Base-by-base conservation (phyloP, 2,888 invertebrate species). In the Macaria liturata region DNA sequence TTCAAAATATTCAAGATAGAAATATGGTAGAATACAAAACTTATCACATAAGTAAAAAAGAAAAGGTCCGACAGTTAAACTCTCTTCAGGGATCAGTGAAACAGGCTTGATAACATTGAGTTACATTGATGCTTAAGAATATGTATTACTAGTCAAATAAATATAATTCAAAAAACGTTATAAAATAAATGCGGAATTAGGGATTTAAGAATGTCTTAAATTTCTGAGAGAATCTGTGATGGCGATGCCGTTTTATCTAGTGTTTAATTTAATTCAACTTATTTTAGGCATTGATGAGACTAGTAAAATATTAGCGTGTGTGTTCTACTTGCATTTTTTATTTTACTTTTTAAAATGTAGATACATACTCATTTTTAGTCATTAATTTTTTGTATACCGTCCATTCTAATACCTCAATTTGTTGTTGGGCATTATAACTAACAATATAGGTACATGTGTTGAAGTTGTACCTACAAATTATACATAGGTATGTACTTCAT, bases 141-240 rank as follows among this genome's bases (percentile, higher is more conserved):
- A 55, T 37, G 20, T 47, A 44, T 39, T 42, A 48, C 46, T 32
- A 20, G 20, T 20, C 20, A 59, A 55, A 52, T 49, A 55, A 55
- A 49, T 46, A 8, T 8, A 46, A 49, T 39, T 30, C 4, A 45
- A 50, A 54, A 55, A 55, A 31, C 32, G 34, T 45, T 60, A 56
- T 9, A 60, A 60, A 56, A 56, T 56, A 55, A 59, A 60, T 60
- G 59, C 59, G 32, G 54, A 45, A 49, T 32, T 47, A 57, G 32
- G 49, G 37, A 42, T 52, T 46, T 47, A 44, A 54, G 54, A 59
- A 59, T 59, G 59, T 59, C 54, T 59, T 59, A 50, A 49, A 32
- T 50, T 47, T 54, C 49, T 47, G n/a, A 46, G 20, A n/a, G 51
- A 32, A 31, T 59, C 54, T 49, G 54, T 47, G 59, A 54, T 51